A percentile compares a stretch with the other conserved stretches of the same genome.
phyloP scores from a whole-genome alignment of 2,113 vertebrate genomes.

The Pseudonaja textilis region DNA sequence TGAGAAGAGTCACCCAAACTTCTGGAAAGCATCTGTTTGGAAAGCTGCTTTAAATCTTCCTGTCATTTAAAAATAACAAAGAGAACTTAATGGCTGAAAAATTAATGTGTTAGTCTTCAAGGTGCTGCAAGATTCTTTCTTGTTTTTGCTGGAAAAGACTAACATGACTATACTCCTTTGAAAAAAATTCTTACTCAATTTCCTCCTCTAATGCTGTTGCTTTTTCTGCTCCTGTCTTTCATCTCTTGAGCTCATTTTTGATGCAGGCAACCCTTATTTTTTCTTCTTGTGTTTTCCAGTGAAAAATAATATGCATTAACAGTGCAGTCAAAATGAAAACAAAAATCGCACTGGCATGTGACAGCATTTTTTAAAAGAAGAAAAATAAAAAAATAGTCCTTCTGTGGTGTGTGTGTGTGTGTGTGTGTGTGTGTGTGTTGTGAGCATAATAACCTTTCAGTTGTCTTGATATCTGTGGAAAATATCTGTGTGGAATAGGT shows the following conservation, averaged over 20 bases:
- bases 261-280: neutral
- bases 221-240: neutral
- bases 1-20: neutral
- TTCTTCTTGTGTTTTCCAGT: neutral
- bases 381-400: neutral
- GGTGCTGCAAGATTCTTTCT: neutral
- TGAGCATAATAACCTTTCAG: neutral
- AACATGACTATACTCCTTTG: neutral
- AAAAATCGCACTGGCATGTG: neutral
- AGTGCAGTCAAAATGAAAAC: neutral
- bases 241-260: neutral
- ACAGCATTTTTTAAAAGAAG: neutral
- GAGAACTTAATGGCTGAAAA: neutral
- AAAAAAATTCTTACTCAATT: neutral
- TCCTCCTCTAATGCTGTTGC: neutral
- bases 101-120: neutral
- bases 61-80: constrained; percentile 16
- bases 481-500: neutral
- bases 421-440: neutral
- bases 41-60: constrained; percentile 8
- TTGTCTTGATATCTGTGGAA: neutral
- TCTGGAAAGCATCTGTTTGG: neutral
- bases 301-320: neutral
- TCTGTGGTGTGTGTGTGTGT: neutral
- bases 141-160: neutral